Conservation (phyloP, 2,797 vertebrate species). For the Phataginus tetradactyla region DNA sequence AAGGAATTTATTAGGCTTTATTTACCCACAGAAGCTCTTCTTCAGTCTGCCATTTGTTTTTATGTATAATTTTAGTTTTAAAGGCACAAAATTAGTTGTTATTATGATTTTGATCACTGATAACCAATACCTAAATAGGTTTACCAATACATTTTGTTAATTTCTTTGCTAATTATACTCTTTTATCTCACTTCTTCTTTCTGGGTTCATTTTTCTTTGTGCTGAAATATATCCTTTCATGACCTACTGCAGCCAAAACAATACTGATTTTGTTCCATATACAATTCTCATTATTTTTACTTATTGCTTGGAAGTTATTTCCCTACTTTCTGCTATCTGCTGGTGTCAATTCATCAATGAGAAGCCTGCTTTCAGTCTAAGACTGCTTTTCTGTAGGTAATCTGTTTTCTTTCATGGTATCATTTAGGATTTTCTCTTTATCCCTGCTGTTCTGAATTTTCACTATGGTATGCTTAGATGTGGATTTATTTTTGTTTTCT, state of each 20-base stretch:
- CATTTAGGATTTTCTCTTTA: constrained; percentile 56
- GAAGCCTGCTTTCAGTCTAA: constrained; percentile 37
- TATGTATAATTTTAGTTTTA: constrained; percentile 1
- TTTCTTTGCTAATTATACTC: neutral
- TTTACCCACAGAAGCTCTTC: neutral
- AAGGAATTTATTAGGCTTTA: neutral
- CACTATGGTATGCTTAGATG: neutral
- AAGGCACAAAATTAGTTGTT: neutral
- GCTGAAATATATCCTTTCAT: constrained; percentile 2
- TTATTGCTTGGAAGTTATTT: neutral
- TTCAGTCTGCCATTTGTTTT: neutral
- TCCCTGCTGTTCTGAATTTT: constrained; percentile 47
- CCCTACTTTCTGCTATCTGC: neutral
- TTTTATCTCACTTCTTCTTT: neutral
- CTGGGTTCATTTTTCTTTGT: neutral
- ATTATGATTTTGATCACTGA: neutral
- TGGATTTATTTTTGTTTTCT: constrained; percentile 57
- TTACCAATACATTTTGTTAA: neutral
- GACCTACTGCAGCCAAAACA: neutral
- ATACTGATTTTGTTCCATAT: neutral
- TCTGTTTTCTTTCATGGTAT: constrained; percentile 46
- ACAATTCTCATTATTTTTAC: constrained; percentile 7
- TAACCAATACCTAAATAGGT: neutral
- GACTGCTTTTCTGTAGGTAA: constrained; percentile 34
- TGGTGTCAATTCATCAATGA: neutral